Base-by-base conservation (phyloP, 1,140 invertebrate genomes). In the Drosophila mauritiana region DNA sequence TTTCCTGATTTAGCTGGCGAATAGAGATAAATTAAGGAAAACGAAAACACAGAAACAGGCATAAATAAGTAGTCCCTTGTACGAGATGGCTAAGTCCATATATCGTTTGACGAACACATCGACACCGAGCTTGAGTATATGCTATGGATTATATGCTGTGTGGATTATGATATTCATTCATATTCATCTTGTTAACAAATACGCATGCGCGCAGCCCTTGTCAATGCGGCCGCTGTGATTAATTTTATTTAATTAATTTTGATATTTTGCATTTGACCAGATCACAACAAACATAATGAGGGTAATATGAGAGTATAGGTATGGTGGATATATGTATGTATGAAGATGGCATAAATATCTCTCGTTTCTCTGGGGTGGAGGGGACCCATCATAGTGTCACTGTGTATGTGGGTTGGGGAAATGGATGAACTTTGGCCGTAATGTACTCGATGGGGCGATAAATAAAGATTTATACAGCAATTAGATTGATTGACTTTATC, bases 131-230 rank as follows among this genome's bases (percentile, higher is more conserved):
- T 81, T 70, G 73, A 72, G 45, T 73, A 79, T 79, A 67, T 57
- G 63, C 56, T 78, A 65, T 55, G 31, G 31, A 58, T 80, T 42
- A n/a, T 42, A 61, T 73, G 55, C 42, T 57, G 53, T 85, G 77
- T 70, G 55, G 61, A 82, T 86, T 73, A 65, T 61, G 65, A 70
- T 73, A 74, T 84, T 83, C 76, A 80, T 89, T 80, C 70, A 86
- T 78, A 70, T 80, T 75, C 63, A 81, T 69, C 58, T 81, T 61
- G 42, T 69, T 77, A 89, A 89, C 85, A 89, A 84, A 78, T 80
- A 90, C 73, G 86, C 86, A 90, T 90, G 86, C 86, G 78, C 88
- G 86, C 86, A 90, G 88, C 65, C 86, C 22, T 34, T 73, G 86
- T 86, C 88, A 82, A 65, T 46, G 53, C 63, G 82, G 77, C 88